These are phyloP conservation scores for Apamea epomidion DNA, from an alignment of 2,888 invertebrate genomes.

Conservation along the genomic window DNA sequence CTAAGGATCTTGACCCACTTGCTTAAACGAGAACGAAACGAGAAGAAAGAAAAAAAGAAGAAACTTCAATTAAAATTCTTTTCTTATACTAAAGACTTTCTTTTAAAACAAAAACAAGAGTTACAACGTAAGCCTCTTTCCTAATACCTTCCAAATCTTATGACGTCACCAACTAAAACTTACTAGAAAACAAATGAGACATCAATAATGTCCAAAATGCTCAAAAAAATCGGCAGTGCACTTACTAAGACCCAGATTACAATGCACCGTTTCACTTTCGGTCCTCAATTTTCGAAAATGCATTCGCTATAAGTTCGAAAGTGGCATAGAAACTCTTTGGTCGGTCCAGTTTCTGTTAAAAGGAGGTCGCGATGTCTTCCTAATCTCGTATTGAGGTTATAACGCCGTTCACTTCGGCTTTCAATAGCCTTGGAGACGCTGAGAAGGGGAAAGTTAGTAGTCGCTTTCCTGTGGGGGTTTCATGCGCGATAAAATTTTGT, in stretches of 20 bases:
- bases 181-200: background rate
- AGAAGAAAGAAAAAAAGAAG: background rate
- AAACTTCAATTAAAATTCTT: background rate
- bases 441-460: slow-evolving; percentile 28
- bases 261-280: slow-evolving; percentile 37
- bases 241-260: background rate
- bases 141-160: background rate
- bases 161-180: background rate
- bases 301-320: slow-evolving; percentile 50
- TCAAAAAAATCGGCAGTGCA: background rate
- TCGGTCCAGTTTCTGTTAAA: slow-evolving; percentile 30
- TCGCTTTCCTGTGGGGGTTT: background rate
- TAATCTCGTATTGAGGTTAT: slow-evolving; percentile 47
- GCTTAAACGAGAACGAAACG: background rate
- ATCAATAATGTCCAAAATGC: background rate
- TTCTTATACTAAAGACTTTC: too few relatives aligned
- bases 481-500: too few relatives aligned
- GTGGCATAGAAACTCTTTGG: slow-evolving; percentile 41
- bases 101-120: background rate
- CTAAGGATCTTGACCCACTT: too few relatives aligned
- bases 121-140: background rate
- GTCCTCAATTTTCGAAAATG: slow-evolving; percentile 20
- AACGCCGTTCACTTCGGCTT: slow-evolving; percentile 51
- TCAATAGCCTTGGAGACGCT: slow-evolving; percentile 42
- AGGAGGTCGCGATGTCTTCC: slow-evolving; percentile 56